phyloP scores from a whole-genome alignment of 2,797 vertebrate genomes.

The Falco peregrinus region DNA sequence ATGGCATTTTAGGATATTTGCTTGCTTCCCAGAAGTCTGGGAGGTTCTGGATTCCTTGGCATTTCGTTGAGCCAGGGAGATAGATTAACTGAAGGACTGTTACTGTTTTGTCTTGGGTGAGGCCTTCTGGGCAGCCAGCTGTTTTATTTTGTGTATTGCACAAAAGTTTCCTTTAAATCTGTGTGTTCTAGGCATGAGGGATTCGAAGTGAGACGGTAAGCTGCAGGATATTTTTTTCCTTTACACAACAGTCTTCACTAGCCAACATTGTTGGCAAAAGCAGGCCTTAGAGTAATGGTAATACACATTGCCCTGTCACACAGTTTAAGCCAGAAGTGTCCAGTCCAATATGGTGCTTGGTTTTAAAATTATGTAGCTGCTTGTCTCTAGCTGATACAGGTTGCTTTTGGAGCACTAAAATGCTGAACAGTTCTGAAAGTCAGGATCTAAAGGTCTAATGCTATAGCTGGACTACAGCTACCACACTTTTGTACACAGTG shows the following conservation, averaged over 20 bases:
- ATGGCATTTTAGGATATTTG: neutral
- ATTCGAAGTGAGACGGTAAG: neutral
- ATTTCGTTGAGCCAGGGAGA: neutral
- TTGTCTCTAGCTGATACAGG: neutral
- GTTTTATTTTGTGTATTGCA: constrained; percentile 29
- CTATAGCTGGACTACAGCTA: neutral
- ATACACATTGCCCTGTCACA: neutral
- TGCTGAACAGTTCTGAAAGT: neutral
- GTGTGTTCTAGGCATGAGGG: neutral
- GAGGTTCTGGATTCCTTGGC: constrained; percentile 43
- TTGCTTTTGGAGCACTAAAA: neutral
- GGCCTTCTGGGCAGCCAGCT: constrained; percentile 36
- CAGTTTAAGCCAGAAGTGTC: neutral
- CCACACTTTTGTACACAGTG: neutral
- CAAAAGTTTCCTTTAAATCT: constrained; percentile 26
- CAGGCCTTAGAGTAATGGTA: neutral
- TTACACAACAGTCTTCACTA: neutral
- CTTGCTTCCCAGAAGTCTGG: constrained; percentile 36
- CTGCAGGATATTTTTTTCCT: neutral
- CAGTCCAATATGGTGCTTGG: neutral
- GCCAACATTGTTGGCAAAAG: neutral
- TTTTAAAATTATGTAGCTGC: neutral
- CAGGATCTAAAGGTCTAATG: neutral
- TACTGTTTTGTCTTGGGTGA: constrained; percentile 56
- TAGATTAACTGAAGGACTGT: constrained; percentile 32